Evolutionary conservation across 1,140 invertebrate genomes (phyloP).

Genomic region (Bombus superbus): DNA sequence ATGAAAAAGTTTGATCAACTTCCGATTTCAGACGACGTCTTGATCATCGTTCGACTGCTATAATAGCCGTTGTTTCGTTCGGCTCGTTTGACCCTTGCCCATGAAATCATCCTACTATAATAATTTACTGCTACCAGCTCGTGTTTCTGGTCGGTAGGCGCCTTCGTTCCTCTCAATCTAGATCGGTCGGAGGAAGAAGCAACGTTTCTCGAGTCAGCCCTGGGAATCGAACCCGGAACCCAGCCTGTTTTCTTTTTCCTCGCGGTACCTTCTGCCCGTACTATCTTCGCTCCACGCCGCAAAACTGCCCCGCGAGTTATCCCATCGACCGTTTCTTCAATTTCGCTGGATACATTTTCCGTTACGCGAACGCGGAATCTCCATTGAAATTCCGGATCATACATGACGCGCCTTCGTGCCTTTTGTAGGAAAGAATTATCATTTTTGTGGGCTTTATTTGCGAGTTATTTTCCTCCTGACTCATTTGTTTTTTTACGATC

Average conservation of each 20-base stretch:
- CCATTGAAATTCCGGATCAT: not conserved
- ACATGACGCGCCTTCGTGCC: no score
- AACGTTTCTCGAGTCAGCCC: conserved; percentile 65
- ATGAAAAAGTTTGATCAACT: conserved; percentile 25
- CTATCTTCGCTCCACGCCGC: conserved; percentile 5
- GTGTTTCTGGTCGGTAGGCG: conserved; percentile 58
- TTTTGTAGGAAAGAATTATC: no score
- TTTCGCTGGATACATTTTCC: conserved; percentile 41
- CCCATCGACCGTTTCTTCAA: conserved; percentile 26
- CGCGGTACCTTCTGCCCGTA: conserved; percentile 13
- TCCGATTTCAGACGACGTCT: conserved; percentile 49
- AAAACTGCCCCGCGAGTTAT: conserved; percentile 42
- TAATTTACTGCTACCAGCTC: conserved; percentile 77
- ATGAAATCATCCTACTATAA: conserved; percentile 75
- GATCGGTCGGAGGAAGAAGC: conserved; percentile 70
- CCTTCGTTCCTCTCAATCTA: conserved; percentile 71
- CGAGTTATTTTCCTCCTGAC: no score
- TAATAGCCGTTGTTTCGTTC: conserved; percentile 84
- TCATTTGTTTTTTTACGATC: no score
- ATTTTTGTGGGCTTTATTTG: no score
- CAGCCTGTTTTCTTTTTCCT: conserved; percentile 42
- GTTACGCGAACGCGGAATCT: conserved; percentile 20
- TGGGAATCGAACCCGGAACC: conserved; percentile 80
- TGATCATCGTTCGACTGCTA: conserved; percentile 15
- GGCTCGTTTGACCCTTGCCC: conserved; percentile 63